A percentile compares a stretch with the other conserved stretches of the same genome.
Conservation (phyloP, 2,888 invertebrate species). For the Epiblema foenella region DNA sequence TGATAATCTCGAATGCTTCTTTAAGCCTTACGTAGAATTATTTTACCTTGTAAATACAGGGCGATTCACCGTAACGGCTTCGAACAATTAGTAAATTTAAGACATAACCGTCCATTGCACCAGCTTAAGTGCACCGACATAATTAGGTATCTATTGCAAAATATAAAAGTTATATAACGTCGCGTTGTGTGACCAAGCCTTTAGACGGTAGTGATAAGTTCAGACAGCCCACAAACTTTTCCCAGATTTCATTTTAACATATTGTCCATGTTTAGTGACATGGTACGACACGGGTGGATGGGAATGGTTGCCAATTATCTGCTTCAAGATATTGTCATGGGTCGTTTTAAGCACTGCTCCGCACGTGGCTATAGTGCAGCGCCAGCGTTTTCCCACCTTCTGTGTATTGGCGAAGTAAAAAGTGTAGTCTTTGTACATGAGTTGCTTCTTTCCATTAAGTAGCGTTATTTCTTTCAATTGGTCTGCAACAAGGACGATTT, state of each 20-base stretch:
- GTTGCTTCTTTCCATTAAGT: slow-evolving; percentile 19
- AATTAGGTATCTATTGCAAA: no score
- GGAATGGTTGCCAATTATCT: not conserved
- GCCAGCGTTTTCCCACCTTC: slow-evolving; percentile 7
- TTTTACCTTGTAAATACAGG: no score
- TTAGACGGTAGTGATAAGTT: no score
- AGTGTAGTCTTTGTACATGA: slow-evolving; percentile 7
- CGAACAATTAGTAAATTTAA: no score
- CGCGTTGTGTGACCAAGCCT: no score
- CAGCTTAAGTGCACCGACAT: no score
- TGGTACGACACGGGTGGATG: not conserved
- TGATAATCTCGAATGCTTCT: no score
- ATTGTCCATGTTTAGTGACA: not conserved
- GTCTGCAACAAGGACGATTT: not conserved
- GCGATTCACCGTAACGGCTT: no score
- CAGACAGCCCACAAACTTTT: not conserved
- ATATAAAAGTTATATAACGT: no score
- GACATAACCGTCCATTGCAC: no score
- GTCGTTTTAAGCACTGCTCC: slow-evolving; percentile 2
- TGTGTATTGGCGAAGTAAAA: slow-evolving; percentile 8
- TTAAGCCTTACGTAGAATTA: no score
- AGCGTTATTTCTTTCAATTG: slow-evolving; percentile 12
- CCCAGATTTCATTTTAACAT: not conserved
- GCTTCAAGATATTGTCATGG: not conserved
- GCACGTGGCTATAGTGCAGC: not conserved